Conservation (phyloP, 2,797 vertebrate species). For the Agapornis canus region DNA sequence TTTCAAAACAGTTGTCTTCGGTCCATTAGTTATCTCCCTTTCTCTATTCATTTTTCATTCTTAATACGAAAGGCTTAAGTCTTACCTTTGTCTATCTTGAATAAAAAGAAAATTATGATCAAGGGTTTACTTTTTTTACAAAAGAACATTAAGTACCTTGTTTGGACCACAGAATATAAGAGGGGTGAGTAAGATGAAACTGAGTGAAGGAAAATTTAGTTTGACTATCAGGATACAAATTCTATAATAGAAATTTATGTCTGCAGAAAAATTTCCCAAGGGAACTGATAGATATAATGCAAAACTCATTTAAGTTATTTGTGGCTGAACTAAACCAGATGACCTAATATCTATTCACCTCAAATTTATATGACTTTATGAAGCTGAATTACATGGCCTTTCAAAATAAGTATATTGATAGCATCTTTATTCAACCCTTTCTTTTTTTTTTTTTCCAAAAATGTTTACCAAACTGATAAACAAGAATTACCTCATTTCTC, state of each 20-base stretch:
- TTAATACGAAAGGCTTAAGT: background rate
- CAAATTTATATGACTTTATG: background rate
- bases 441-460: background rate
- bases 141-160: background rate
- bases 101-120: background rate
- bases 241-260: constrained; percentile 50
- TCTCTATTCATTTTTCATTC: background rate
- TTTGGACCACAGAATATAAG: background rate
- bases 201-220: constrained; percentile 48
- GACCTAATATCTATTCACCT: constrained; percentile 15
- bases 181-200: background rate
- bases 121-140: background rate
- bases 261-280: constrained; percentile 4
- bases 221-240: constrained; percentile 35
- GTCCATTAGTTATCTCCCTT: background rate
- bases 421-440: background rate
- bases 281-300: background rate
- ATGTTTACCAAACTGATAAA: background rate
- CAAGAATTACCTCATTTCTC: background rate
- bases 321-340: constrained; percentile 27
- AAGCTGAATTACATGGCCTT: background rate
- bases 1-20: background rate
- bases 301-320: constrained; percentile 48
- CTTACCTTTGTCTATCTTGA: background rate
- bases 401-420: background rate